These are phyloP conservation scores for Vireo altiloquus DNA, from an alignment of 2,113 vertebrate genomes.

Conservation along the genomic window DNA sequence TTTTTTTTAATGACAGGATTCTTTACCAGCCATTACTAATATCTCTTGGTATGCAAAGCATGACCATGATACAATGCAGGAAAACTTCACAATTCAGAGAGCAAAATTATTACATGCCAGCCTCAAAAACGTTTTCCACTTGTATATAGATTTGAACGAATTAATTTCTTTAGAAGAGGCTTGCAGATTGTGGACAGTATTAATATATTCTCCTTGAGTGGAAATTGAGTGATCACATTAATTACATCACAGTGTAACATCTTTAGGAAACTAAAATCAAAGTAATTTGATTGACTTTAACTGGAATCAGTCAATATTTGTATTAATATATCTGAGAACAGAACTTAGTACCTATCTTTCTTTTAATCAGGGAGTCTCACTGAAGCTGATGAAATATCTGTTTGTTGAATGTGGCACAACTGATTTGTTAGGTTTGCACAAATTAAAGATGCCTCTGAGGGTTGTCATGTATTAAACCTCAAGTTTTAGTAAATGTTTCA, in stretches of 20 bases:
- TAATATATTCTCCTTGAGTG: not conserved
- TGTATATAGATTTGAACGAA: not conserved
- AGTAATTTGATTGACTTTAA: not conserved
- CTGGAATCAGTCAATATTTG: not conserved
- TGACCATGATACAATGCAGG: not conserved
- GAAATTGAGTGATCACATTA: not conserved
- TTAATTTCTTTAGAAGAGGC: not conserved
- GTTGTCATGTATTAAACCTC: not conserved
- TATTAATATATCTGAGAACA: not conserved
- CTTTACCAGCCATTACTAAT: not conserved
- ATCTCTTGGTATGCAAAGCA: slow-evolving; percentile 5
- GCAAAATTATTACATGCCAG: not conserved
- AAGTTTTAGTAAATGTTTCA: not conserved
- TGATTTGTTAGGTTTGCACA: not conserved
- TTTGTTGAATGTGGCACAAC: not conserved
- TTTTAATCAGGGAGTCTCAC: not conserved
- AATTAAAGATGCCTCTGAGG: not conserved
- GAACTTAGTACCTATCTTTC: not conserved
- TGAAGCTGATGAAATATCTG: not conserved
- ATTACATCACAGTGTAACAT: not conserved
- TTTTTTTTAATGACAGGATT: not conserved
- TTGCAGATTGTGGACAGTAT: not conserved
- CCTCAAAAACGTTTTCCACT: not conserved
- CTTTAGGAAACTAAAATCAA: not conserved
- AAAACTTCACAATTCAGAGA: slow-evolving; percentile 1